Percentiles rank a stretch among this genome's conserved stretches.
These are phyloP conservation scores for Orthosia incerta DNA, from an alignment of 2,888 invertebrate species.

Conservation along the genomic window DNA sequence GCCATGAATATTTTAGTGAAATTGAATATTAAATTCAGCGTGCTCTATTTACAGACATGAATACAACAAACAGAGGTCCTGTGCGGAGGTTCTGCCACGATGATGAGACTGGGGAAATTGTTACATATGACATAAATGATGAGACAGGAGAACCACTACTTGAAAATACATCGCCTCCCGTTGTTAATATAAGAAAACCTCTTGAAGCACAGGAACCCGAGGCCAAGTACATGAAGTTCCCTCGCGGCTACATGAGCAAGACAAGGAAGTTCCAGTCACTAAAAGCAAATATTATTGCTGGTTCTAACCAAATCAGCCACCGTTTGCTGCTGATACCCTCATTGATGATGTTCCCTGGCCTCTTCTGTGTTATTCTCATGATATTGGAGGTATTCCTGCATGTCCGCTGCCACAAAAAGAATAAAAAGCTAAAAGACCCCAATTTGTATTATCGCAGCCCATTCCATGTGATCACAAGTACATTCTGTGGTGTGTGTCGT, in stretches of 20 bases:
- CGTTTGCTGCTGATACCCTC: conserved; percentile 92
- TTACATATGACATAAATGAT: conserved; percentile 82
- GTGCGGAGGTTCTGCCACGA: conserved; percentile 80
- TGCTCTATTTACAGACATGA: conserved; percentile 63
- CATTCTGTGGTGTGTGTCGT: conserved; percentile 93
- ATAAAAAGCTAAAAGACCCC: conserved; percentile 90
- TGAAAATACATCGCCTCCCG: conserved; percentile 54
- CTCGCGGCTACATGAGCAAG: conserved; percentile 76
- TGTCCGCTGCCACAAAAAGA: conserved; percentile 93
- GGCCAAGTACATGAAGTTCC: conserved; percentile 74
- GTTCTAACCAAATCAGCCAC: conserved; percentile 83
- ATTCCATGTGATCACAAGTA: conserved; percentile 92
- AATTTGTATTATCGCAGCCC: conserved; percentile 93
- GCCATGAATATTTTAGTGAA: conserved; percentile 47
- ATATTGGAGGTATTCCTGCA: conserved; percentile 92
- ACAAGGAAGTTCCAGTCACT: conserved; percentile 81
- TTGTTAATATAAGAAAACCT: conserved; percentile 32
- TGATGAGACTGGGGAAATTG: conserved; percentile 90
- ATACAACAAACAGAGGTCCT: conserved; percentile 50
- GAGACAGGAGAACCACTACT: conserved; percentile 89
- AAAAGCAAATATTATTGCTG: conserved; percentile 82
- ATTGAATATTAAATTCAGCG: conserved; percentile 31
- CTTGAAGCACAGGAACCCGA: conserved; percentile 25
- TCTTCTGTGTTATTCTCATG: conserved; percentile 88
- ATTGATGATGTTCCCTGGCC: conserved; percentile 90